A percentile compares a stretch with the other conserved stretches of the same genome.
Evolutionary conservation across 2,797 vertebrate species (phyloP).

Genomic region (Sardinella longiceps): DNA sequence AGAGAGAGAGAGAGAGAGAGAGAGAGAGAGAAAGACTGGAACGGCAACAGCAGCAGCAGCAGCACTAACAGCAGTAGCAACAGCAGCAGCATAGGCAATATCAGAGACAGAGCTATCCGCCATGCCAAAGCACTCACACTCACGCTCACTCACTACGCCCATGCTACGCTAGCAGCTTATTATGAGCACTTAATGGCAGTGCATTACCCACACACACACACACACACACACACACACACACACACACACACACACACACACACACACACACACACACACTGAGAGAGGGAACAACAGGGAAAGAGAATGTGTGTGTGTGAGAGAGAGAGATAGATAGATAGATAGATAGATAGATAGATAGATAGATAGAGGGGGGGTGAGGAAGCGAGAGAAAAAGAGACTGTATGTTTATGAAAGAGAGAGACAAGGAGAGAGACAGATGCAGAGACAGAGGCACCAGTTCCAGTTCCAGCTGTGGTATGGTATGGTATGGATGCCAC

Average conservation of each 20-base stretch:
- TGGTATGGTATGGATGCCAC: background rate
- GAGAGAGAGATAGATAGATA: background rate
- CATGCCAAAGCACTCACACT: slow-evolving; percentile 16
- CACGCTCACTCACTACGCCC: background rate
- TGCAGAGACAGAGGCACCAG: background rate
- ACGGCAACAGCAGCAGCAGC: background rate
- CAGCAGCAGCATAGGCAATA: background rate
- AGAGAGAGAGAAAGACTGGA: background rate
- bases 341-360: background rate
- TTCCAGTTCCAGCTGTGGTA: background rate
- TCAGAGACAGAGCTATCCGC: no score
- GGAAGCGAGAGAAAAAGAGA: background rate
- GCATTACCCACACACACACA: slow-evolving; percentile 13
- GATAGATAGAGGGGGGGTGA: background rate
- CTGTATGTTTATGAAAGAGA: background rate
- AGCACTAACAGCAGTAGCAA: background rate
- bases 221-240: background rate
- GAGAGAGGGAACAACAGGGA: background rate
- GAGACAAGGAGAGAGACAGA: background rate
- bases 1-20: background rate
- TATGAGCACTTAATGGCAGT: slow-evolving; percentile 24
- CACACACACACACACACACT: background rate
- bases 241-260: slow-evolving; percentile 14
- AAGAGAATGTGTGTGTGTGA: background rate
- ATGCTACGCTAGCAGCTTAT: slow-evolving; percentile 9